These are phyloP conservation scores for Salticus scenicus DNA, from an alignment of 2,888 invertebrate genomes.

Conservation along the genomic window DNA sequence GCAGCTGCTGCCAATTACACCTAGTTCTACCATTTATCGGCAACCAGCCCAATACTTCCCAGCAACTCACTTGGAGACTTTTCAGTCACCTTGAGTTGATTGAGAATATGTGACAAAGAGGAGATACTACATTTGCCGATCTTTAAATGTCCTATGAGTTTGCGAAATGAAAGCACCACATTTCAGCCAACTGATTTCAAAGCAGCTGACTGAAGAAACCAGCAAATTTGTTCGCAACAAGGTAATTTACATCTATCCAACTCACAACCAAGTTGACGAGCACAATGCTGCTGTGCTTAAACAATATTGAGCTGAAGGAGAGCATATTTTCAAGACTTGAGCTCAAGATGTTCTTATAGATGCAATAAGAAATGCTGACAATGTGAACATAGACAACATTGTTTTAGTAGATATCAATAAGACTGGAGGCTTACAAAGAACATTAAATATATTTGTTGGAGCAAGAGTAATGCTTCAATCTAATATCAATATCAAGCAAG, in stretches of 20 bases:
- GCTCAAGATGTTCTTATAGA: constrained; percentile 16
- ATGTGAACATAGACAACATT: neutral
- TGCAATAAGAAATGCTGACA: too few species aligned
- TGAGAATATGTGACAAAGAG: constrained; percentile 27
- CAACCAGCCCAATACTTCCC: too few species aligned
- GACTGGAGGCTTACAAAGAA: constrained; percentile 9
- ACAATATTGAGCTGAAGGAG: neutral
- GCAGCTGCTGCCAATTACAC: too few species aligned
- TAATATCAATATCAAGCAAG: too few species aligned
- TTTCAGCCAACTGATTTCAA: neutral
- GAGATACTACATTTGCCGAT: constrained; percentile 30
- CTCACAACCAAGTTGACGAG: constrained; percentile 20
- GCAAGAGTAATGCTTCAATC: neutral
- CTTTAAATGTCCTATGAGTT: neutral
- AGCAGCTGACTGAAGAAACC: constrained; percentile 3
- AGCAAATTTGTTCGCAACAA: constrained; percentile 32
- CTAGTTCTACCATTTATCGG: too few species aligned
- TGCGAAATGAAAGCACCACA: neutral
- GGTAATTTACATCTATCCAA: constrained; percentile 26
- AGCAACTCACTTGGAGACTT: too few species aligned
- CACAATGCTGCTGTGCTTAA: constrained; percentile 24
- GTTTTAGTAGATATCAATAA: constrained; percentile 3
- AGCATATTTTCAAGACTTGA: constrained; percentile 25
- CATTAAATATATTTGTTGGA: constrained; percentile 33
- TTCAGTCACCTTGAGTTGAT: too few species aligned